phyloP scores from a whole-genome alignment of 2,888 invertebrate genomes.

The Linnaemya vulpina region DNA sequence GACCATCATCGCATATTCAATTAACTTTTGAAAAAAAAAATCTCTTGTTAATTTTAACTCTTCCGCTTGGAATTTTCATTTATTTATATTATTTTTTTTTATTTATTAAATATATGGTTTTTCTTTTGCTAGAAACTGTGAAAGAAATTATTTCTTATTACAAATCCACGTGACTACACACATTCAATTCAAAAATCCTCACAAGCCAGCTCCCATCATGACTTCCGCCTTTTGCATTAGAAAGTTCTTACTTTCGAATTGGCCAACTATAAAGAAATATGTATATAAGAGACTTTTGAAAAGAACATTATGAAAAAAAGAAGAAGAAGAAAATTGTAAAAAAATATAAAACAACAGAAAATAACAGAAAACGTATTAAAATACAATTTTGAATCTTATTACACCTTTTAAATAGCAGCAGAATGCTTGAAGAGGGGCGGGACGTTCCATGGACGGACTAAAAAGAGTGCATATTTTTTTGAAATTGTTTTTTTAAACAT shows the following conservation, averaged over 20 bases:
- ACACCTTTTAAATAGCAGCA: constrained; percentile 44
- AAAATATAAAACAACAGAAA: not conserved
- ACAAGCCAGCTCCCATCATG: constrained; percentile 29
- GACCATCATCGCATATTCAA: not conserved
- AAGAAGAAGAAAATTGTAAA: constrained; percentile 1
- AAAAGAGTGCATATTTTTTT: constrained; percentile 17
- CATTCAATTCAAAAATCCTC: constrained; percentile 30
- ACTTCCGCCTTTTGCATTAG: constrained; percentile 69
- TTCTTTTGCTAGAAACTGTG: not conserved
- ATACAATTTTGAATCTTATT: constrained; percentile 52
- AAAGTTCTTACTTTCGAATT: constrained; percentile 58
- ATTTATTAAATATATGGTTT: too few relatives aligned
- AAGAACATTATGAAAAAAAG: constrained; percentile 4
- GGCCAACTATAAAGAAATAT: constrained; percentile 12
- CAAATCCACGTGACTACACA: constrained; percentile 59
- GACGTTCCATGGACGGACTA: not conserved
- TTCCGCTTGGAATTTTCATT: too few relatives aligned
- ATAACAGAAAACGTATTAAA: constrained; percentile 48
- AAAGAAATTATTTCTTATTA: constrained; percentile 53
- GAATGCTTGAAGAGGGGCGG: constrained; percentile 3
- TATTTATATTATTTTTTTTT: too few relatives aligned
- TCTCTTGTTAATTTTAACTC: not conserved
- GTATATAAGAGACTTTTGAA: constrained; percentile 14
- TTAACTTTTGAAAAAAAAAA: not conserved
- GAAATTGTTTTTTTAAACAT: constrained; percentile 32